A percentile compares a stretch with the other conserved stretches of the same genome.
phyloP scores from a whole-genome alignment of 2,113 vertebrate species.

The Dinomys branickii region DNA sequence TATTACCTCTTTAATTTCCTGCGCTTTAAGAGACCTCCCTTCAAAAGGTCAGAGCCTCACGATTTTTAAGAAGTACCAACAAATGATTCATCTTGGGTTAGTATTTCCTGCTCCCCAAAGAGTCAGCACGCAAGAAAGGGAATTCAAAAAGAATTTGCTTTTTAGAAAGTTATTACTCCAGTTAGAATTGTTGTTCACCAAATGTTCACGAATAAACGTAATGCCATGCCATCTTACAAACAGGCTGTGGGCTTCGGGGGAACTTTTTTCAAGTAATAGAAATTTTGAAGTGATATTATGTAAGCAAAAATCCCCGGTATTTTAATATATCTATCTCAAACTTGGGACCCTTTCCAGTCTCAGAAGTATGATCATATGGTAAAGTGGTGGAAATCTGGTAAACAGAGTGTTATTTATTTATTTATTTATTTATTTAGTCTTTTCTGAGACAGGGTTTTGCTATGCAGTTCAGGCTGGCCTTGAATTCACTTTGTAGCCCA shows the following conservation, averaged over 20 bases:
- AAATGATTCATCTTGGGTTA: constrained; percentile 63
- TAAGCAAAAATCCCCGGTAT: neutral
- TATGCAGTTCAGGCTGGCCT: neutral
- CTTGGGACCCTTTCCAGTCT: neutral
- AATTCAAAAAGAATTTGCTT: constrained; percentile 36
- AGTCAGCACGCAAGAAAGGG: neutral
- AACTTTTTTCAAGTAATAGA: constrained; percentile 23
- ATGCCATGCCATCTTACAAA: neutral
- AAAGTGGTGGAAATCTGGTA: neutral
- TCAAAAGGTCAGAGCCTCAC: constrained; percentile 52
- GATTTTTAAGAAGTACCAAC: constrained; percentile 60
- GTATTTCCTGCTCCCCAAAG: neutral
- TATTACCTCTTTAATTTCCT: constrained; percentile 77
- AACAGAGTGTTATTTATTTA: neutral
- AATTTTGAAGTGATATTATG: neutral
- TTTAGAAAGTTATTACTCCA: neutral
- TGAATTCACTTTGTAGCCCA: neutral
- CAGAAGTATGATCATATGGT: neutral
- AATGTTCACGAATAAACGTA: neutral
- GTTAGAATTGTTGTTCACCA: neutral
- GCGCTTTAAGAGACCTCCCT: constrained; percentile 60
- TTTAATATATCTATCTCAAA: neutral
- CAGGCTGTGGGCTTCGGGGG: neutral
- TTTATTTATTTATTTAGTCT: neutral
- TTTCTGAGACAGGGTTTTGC: neutral